Conservation (phyloP, 2,113 vertebrate genomes). For the Mirounga angustirostris region DNA sequence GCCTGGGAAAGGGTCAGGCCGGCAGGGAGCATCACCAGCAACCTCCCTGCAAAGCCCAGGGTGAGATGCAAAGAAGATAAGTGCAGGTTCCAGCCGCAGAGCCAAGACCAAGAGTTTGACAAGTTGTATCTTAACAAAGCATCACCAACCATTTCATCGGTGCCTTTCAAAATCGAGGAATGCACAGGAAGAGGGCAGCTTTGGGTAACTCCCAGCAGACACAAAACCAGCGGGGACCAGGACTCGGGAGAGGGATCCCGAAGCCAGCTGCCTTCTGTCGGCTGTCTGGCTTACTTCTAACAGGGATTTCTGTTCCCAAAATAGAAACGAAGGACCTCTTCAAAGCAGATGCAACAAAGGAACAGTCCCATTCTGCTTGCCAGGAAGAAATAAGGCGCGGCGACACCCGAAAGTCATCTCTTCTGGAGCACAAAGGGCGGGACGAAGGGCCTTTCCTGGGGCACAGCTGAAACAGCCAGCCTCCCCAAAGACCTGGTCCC, state of each 20-base stretch:
- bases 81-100: not conserved
- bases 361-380: not conserved
- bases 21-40: not conserved
- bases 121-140: not conserved
- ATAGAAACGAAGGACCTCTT: slow-evolving; percentile 39
- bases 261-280: not conserved
- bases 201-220: not conserved
- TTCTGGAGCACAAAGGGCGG: not conserved
- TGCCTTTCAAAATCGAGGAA: not conserved
- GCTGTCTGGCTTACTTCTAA: not conserved
- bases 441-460: too few species aligned
- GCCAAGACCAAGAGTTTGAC: not conserved
- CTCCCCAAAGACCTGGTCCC: not conserved
- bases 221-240: not conserved
- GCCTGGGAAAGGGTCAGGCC: not conserved
- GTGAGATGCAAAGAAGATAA: not conserved
- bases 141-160: not conserved
- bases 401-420: not conserved
- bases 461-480: not conserved
- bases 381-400: not conserved
- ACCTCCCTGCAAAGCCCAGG: not conserved
- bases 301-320: slow-evolving; percentile 47
- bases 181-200: not conserved
- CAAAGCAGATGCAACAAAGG: not conserved
- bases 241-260: not conserved